These are phyloP conservation scores for Petrocephalus sullivani DNA, from an alignment of 2,797 vertebrate genomes.

Conservation along the genomic window DNA sequence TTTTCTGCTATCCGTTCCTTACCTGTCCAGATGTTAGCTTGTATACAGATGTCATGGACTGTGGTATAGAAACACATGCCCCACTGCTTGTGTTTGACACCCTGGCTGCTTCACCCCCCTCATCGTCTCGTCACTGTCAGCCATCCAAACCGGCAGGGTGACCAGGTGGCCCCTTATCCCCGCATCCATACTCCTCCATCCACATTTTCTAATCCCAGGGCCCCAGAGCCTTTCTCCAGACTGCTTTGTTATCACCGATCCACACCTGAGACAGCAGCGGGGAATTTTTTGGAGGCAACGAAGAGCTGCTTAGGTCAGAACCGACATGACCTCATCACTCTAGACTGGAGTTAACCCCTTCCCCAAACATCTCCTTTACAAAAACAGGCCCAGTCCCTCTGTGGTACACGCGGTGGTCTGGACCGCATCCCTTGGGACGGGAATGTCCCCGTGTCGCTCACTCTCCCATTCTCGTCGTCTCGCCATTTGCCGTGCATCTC, in stretches of 20 bases:
- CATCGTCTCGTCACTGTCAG: not conserved
- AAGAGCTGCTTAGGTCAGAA: not conserved
- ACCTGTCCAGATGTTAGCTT: not conserved
- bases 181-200: not conserved
- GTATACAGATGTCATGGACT: not conserved
- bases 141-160: not conserved
- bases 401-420: not conserved
- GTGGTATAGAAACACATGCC: not conserved
- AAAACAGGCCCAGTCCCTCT: not conserved
- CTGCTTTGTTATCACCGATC: not conserved
- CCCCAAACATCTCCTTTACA: not conserved
- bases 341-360: not conserved
- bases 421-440: not conserved
- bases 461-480: not conserved
- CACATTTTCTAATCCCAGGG: not conserved
- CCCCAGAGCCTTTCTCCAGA: not conserved
- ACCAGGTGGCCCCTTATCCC: not conserved
- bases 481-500: constrained; percentile 38
- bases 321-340: not conserved
- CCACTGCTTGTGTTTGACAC: not conserved
- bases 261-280: not conserved
- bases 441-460: not conserved
- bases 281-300: not conserved
- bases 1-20: not conserved
- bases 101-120: not conserved